A percentile compares a stretch with the other conserved stretches of the same genome.
Conservation (phyloP, 2,113 vertebrate species). For the Athene cunicularia region DNA sequence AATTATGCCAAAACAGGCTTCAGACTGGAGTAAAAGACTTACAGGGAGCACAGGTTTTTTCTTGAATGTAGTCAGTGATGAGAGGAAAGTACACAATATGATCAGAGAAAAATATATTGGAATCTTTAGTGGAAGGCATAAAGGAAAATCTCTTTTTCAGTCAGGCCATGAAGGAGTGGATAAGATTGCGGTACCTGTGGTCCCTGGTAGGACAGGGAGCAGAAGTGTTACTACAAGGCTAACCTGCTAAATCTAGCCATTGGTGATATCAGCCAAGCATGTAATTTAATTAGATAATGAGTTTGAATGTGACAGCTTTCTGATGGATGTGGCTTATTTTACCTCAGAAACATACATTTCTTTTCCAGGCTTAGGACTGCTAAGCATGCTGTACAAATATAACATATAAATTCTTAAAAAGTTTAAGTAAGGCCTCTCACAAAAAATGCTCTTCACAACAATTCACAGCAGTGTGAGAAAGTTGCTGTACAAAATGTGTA, state of each 20-base stretch:
- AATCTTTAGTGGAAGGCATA: background rate
- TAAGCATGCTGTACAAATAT: background rate
- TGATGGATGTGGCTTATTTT: background rate
- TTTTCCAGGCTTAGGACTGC: background rate
- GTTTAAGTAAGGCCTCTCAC: background rate
- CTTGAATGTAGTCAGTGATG: background rate
- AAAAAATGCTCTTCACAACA: background rate
- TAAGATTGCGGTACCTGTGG: background rate
- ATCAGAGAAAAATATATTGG: background rate
- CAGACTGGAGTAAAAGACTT: background rate
- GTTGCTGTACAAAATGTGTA: background rate
- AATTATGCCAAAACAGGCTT: background rate
- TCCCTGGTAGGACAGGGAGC: background rate
- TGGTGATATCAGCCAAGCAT: background rate
- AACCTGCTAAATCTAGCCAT: background rate
- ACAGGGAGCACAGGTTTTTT: background rate
- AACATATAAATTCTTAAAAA: background rate
- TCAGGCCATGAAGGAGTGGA: rapidly evolving
- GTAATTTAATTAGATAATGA: background rate
- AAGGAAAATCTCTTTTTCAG: background rate
- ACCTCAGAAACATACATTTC: background rate
- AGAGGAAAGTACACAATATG: background rate
- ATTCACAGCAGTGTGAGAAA: background rate
- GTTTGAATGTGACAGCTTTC: background rate
- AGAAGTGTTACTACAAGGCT: background rate